Evolutionary conservation across 2,797 vertebrate species (phyloP).

Genomic region (Sternotherus odoratus): DNA sequence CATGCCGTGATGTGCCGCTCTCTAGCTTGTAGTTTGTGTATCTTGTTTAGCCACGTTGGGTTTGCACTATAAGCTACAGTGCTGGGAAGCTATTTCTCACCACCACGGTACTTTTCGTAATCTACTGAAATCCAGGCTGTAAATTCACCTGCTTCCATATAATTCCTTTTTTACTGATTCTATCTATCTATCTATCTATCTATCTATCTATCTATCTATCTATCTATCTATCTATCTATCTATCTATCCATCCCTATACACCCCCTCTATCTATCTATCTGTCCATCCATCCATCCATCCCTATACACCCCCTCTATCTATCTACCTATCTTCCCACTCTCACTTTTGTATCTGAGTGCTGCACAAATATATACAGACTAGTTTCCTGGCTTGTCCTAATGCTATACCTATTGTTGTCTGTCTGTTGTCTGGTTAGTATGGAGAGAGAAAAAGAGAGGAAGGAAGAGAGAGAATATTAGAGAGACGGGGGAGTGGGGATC

Average conservation of each 20-base stretch:
- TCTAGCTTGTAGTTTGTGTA: slow-evolving; percentile 11
- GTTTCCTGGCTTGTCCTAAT: slow-evolving; percentile 51
- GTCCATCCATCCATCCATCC: no score
- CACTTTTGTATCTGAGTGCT: background rate
- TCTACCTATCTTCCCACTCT: slow-evolving; percentile 21
- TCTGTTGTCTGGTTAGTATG: slow-evolving; percentile 56
- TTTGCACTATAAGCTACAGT: background rate
- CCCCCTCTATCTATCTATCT: no score
- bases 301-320: no score
- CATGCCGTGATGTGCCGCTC: background rate
- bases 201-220: background rate
- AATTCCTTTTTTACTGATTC: slow-evolving; percentile 45
- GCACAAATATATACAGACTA: slow-evolving; percentile 46
- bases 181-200: background rate
- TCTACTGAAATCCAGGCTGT: slow-evolving; percentile 48
- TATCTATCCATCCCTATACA: background rate
- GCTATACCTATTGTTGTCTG: slow-evolving; percentile 56
- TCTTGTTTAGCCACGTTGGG: background rate
- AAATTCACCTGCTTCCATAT: slow-evolving; percentile 54
- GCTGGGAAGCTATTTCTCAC: slow-evolving; percentile 29
- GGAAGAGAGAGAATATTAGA: background rate
- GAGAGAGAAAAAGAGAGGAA: background rate
- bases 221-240: background rate
- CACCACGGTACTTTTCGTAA: slow-evolving; percentile 50
- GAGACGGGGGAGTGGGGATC: slow-evolving; percentile 21